These are phyloP conservation scores for Ormyrus labotus DNA, from an alignment of 2,888 invertebrate species.

Conservation along the genomic window DNA sequence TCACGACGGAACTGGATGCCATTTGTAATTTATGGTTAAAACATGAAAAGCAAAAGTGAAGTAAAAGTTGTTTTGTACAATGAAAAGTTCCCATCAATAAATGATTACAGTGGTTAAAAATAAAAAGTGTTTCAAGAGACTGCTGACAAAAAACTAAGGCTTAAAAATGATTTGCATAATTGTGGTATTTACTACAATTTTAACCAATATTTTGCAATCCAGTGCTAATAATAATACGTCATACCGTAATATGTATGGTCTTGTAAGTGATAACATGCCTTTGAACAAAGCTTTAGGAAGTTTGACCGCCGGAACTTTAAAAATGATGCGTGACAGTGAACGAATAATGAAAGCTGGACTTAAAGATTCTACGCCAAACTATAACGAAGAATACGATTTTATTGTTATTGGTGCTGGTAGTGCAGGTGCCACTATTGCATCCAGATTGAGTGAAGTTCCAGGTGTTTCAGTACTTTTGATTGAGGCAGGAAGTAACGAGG, in stretches of 20 bases:
- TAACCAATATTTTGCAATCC: too few relatives aligned
- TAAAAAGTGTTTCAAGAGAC: too few relatives aligned
- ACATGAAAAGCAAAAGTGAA: too few relatives aligned
- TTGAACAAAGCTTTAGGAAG: slow-evolving; percentile 8
- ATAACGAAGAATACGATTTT: slow-evolving; percentile 84
- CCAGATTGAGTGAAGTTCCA: slow-evolving; percentile 83
- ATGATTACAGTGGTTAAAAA: not conserved
- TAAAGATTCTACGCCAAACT: slow-evolving; percentile 75
- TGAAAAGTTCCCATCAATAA: not conserved
- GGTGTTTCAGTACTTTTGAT: slow-evolving; percentile 83
- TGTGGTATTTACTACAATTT: too few relatives aligned
- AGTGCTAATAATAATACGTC: not conserved
- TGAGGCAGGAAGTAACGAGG: slow-evolving; percentile 85
- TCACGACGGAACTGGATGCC: too few relatives aligned
- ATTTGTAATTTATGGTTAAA: too few relatives aligned
- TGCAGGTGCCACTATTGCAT: slow-evolving; percentile 87
- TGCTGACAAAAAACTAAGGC: too few relatives aligned
- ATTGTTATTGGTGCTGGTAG: slow-evolving; percentile 88
- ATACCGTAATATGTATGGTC: slow-evolving; percentile 42
- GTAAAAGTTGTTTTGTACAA: too few relatives aligned
- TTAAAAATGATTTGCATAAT: too few relatives aligned
- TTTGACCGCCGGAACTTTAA: slow-evolving; percentile 57
- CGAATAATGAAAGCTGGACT: slow-evolving; percentile 78
- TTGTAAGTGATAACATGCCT: not conserved
- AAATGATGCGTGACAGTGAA: slow-evolving; percentile 78